phyloP scores from a whole-genome alignment of 2,888 invertebrate genomes.

The Athalia rosae region DNA sequence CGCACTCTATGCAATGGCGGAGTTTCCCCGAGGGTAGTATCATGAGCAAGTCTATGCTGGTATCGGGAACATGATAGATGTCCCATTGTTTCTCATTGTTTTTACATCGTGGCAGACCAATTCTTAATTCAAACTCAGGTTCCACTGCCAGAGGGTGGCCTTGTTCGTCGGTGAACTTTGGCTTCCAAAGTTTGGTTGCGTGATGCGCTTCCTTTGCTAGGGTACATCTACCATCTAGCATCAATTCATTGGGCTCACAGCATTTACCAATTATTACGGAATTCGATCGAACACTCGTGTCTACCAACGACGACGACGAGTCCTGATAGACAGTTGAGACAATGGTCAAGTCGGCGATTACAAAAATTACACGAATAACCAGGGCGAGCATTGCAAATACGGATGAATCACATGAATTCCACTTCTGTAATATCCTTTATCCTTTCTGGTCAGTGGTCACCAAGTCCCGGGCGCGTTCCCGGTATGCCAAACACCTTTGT shows the following conservation, averaged over 20 bases:
- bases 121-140: slow-evolving; percentile 62
- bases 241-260: slow-evolving; percentile 83
- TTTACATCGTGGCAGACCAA: slow-evolving; percentile 65
- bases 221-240: slow-evolving; percentile 81
- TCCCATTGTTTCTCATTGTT: slow-evolving; percentile 66
- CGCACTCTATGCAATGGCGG: slow-evolving; percentile 82
- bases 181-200: slow-evolving; percentile 51
- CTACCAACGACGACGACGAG: slow-evolving; percentile 25
- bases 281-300: slow-evolving; percentile 47
- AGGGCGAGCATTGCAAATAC: background rate
- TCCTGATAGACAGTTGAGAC: slow-evolving; percentile 18
- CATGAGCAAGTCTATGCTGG: slow-evolving; percentile 63
- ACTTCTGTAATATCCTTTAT: background rate
- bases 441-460: too few species aligned
- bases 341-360: background rate
- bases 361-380: background rate
- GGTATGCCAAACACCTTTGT: too few species aligned
- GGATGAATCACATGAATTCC: background rate
- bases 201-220: slow-evolving; percentile 77
- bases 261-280: slow-evolving; percentile 85
- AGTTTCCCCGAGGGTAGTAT: slow-evolving; percentile 83
- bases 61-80: slow-evolving; percentile 63
- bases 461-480: background rate
- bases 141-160: slow-evolving; percentile 26
- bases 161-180: slow-evolving; percentile 49